Evolutionary conservation across 2,797 vertebrate species (phyloP), one percentile per base, ranked within the genome.

Genomic region (Echeneis naucrates): DNA sequence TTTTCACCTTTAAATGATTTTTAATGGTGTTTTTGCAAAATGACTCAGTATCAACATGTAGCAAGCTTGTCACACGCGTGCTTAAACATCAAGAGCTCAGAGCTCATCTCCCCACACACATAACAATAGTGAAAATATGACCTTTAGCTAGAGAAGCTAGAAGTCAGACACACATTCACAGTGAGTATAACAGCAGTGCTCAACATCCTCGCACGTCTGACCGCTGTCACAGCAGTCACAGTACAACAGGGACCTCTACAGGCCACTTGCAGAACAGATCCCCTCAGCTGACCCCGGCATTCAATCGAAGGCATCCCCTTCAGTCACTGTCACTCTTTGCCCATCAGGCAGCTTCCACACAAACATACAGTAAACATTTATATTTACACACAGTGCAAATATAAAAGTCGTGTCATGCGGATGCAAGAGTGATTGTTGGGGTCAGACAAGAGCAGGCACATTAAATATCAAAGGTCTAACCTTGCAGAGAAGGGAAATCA

Each of bases 221-320:
- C 45, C 17, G 5, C n/a, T 81, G 76, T 24, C 56, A 33, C 13
- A 48, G 83, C 71, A 12, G 78, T 24, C 56, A 33, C 10, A 51
- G 83, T 72, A 10, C 89, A 85, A 87, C 35, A n/a, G 83, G 47
- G 89, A 52, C 90, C 87, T 90, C 91, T 87, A 79, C 55, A 83
- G 91, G 85, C 64, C 57, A 58, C n/a, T 7, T 2, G 47, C 11
- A 38, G 76, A 62, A 80, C 13, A 30, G 13, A 55, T 32, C 19
- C 30, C 57, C 40, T 67, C 40, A 38, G 4, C 23, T 32, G 21
- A 21, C 56, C 21, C 13, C 50, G 60, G 61, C 53, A 30, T 60
- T 24, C 59, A 71, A 69, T 54, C 54, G 56, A 81, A 67, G 68
- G 57, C 75, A 60, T 68, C 58, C 53, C 65, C 77, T 51, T 88